Conservation (phyloP, 2,113 vertebrate genomes). For the Montifringilla adamsi region DNA sequence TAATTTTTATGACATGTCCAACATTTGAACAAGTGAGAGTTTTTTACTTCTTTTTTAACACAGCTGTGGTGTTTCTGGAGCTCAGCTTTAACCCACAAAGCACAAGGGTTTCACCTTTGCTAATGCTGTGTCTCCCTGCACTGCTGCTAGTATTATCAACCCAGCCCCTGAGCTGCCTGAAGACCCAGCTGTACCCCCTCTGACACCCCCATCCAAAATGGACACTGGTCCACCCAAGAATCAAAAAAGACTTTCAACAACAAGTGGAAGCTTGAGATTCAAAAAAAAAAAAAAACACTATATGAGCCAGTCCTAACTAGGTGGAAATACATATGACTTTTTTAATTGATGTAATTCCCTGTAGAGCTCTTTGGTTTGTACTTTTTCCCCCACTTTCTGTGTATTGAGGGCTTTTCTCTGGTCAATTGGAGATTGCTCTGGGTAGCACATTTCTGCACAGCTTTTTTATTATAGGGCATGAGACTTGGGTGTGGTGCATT, state of each 20-base stretch:
- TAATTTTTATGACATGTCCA: neutral
- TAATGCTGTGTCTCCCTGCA: accelerated
- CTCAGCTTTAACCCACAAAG: neutral
- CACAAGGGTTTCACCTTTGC: neutral
- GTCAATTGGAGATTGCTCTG: neutral
- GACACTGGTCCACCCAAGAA: accelerated
- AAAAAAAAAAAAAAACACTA: neutral
- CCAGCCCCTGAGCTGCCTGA: neutral
- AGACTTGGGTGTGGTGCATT: neutral
- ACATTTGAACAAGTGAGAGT: neutral
- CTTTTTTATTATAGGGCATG: neutral
- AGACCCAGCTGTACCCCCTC: accelerated
- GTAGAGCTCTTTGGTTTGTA: neutral
- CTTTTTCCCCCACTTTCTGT: neutral
- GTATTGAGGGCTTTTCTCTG: neutral
- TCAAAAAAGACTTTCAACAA: neutral
- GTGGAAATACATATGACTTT: neutral
- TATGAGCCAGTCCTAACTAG: neutral
- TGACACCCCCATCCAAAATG: neutral
- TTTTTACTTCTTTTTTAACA: neutral
- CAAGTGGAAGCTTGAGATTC: neutral
- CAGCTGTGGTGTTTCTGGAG: neutral
- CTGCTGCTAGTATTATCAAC: neutral
- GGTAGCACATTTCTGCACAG: neutral
- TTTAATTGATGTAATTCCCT: neutral